Percentiles rank a stretch among this genome's conserved stretches.
Evolutionary conservation across 2,113 vertebrate genomes (phyloP).

Genomic region (Damaliscus lunatus): DNA sequence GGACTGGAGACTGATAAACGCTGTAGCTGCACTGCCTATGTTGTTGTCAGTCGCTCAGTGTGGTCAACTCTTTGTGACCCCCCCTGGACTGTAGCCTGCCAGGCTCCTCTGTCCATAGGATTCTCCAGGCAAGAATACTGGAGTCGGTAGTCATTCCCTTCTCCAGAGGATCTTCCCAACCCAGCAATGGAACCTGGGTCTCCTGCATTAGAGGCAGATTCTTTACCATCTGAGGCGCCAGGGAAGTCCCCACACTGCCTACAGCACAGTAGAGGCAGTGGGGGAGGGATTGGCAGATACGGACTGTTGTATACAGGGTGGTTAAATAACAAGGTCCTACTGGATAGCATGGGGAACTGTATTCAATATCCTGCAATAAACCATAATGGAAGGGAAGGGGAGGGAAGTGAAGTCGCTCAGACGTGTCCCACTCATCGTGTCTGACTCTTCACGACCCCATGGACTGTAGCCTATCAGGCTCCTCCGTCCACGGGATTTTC

Average conservation of each 20-base stretch:
- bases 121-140: background rate
- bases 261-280: background rate
- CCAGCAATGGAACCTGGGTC: background rate
- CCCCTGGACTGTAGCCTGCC: background rate
- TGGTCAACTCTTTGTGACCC: background rate
- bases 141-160: background rate
- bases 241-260: background rate
- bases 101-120: background rate
- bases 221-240: background rate
- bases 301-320: background rate
- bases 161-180: background rate
- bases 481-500: too few species aligned
- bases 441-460: accelerated
- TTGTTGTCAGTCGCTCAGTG: background rate
- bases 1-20: background rate
- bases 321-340: background rate
- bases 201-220: background rate
- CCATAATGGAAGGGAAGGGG: background rate
- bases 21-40: background rate
- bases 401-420: too few species aligned
- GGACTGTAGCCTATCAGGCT: too few species aligned
- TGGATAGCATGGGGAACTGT: background rate
- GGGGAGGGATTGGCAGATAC: background rate
- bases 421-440: too few species aligned
- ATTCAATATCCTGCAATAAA: background rate